Evolutionary conservation across 37 sponge, comb jelly and placozoan species (phyloP).

Genomic region (Hormiphora californensis): DNA sequence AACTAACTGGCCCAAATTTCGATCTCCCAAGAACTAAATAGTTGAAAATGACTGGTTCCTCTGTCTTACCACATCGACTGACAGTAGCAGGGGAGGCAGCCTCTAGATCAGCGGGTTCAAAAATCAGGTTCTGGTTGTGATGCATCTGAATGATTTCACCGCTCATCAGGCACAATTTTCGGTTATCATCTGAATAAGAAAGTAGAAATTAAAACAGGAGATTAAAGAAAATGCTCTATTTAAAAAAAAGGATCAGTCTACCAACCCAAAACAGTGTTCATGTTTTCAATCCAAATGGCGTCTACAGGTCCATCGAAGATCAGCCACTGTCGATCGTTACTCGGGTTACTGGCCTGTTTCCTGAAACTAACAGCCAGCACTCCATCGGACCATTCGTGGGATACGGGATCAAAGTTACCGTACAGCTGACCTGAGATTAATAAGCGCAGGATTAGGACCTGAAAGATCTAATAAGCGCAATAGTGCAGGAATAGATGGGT

Average conservation of each 20-base stretch:
- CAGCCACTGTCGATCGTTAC: conserved; percentile 90
- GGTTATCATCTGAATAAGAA: conserved; percentile 17
- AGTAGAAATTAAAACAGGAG: not conserved
- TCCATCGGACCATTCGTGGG: conserved; percentile 97
- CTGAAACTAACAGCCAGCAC: conserved; percentile 92
- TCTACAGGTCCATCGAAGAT: conserved; percentile 99
- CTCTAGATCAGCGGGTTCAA: conserved; percentile 97
- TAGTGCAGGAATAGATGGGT: not conserved
- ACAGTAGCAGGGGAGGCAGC: conserved; percentile 98
- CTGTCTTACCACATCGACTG: conserved; percentile 94
- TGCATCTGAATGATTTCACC: conserved; percentile 99
- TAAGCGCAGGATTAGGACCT: not conserved
- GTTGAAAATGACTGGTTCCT: too few species aligned
- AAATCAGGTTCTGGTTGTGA: conserved; percentile 87
- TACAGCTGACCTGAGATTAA: conserved; percentile 70
- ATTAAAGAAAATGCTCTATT: not conserved
- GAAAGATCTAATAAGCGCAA: not conserved
- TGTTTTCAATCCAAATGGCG: conserved; percentile 99
- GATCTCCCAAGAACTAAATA: too few species aligned
- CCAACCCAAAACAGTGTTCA: conserved; percentile 96
- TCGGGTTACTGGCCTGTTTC: conserved; percentile 80
- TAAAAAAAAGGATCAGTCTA: not conserved
- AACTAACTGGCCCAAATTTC: too few species aligned
- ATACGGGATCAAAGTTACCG: conserved; percentile 91
- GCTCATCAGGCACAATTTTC: conserved; percentile 86